phyloP scores from a whole-genome alignment of 2,797 vertebrate genomes.

The Coilia nasus region DNA sequence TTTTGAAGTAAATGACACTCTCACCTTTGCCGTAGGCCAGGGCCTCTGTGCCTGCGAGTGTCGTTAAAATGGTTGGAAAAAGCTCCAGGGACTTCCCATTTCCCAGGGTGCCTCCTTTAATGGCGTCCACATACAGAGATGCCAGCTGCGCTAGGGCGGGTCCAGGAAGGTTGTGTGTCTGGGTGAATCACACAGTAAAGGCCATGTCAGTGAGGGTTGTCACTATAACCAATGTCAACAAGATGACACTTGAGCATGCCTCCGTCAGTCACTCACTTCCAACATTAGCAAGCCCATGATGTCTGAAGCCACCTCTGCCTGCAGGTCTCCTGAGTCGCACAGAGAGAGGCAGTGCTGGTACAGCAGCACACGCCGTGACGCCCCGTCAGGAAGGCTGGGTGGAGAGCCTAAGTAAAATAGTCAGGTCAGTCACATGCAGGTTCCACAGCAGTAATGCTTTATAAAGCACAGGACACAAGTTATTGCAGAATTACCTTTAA shows the following conservation, averaged over 20 bases:
- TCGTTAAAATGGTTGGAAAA: slow-evolving; percentile 89
- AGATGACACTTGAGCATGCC: background rate
- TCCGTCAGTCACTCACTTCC: slow-evolving; percentile 76
- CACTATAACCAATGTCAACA: background rate
- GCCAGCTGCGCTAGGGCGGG: slow-evolving; percentile 81
- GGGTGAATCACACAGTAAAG: slow-evolving; percentile 22
- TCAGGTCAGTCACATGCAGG: background rate
- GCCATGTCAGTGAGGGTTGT: background rate
- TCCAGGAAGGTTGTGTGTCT: slow-evolving; percentile 86
- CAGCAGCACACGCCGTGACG: slow-evolving; percentile 80
- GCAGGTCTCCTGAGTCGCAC: slow-evolving; percentile 93
- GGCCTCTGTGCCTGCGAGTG: slow-evolving; percentile 81
- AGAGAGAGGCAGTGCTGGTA: slow-evolving; percentile 87
- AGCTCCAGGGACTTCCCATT: slow-evolving; percentile 93
- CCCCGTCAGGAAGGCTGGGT: slow-evolving; percentile 74
- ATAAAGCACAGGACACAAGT: background rate
- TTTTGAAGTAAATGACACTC: background rate
- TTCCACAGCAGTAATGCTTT: background rate
- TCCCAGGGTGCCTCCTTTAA: slow-evolving; percentile 82
- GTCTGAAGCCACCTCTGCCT: slow-evolving; percentile 84
- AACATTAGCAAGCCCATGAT: slow-evolving; percentile 93
- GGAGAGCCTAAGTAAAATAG: slow-evolving; percentile 80
- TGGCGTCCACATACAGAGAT: slow-evolving; percentile 82
- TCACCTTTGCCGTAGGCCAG: slow-evolving; percentile 89
- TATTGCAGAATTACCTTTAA: slow-evolving; percentile 79